A percentile compares a stretch with the other conserved stretches of the same genome.
Evolutionary conservation across 37 sponge, comb jelly and placozoan species (phyloP).

Genomic region (Crambe crambe): DNA sequence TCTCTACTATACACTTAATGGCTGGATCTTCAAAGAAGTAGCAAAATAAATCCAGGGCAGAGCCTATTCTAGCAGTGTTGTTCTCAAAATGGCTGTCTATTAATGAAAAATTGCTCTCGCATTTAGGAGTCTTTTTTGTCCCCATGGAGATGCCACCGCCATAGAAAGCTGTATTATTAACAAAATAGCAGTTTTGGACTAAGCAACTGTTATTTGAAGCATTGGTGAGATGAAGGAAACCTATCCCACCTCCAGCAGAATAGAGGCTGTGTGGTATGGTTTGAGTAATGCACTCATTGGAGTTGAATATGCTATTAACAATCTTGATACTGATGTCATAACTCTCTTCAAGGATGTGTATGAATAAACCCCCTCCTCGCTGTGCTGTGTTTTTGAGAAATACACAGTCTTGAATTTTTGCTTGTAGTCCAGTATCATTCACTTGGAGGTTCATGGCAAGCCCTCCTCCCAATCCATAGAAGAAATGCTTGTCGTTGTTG

Average conservation of each 20-base stretch:
- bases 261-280: not conserved
- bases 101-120: not conserved
- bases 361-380: not conserved
- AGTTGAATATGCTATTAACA: not conserved
- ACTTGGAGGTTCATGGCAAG: not conserved
- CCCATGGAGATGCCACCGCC: slow-evolving; percentile 21
- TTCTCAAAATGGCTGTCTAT: not conserved
- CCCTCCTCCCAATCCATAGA: slow-evolving; percentile 13
- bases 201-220: not conserved
- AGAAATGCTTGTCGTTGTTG: not conserved
- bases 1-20: not conserved
- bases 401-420: not conserved
- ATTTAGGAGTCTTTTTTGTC: not conserved
- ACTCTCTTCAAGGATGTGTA: not conserved
- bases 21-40: not conserved
- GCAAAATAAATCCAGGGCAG: slow-evolving; percentile 31
- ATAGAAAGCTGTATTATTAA: slow-evolving; percentile 9
- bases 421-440: not conserved
- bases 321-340: not conserved
- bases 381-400: slow-evolving; percentile 7
- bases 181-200: slow-evolving; percentile 5
- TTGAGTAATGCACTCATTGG: not conserved
- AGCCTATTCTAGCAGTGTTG: slow-evolving; percentile 27
- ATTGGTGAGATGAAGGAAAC: not conserved
- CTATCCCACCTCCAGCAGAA: slow-evolving; percentile 18